These are phyloP conservation scores for Stictocephala bisonia DNA, from an alignment of 2,888 invertebrate genomes.

Conservation along the genomic window DNA sequence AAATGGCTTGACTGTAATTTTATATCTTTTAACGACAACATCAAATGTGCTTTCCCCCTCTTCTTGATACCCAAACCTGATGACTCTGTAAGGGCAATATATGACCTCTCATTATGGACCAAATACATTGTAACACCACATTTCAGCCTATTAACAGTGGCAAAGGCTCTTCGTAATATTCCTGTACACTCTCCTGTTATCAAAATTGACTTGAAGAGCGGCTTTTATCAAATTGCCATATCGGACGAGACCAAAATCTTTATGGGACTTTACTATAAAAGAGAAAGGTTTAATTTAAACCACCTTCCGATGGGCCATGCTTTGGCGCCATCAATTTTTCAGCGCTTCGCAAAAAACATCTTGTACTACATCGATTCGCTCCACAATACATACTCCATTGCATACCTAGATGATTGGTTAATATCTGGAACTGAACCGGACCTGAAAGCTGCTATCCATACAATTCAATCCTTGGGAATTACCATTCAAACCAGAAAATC, in stretches of 20 bases:
- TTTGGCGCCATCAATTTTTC: neutral
- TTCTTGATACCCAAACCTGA: too few species aligned
- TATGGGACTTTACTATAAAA: neutral
- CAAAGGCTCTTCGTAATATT: too few species aligned
- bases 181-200: too few species aligned
- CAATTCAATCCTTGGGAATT: too few species aligned
- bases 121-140: too few species aligned
- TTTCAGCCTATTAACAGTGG: too few species aligned
- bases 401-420: neutral
- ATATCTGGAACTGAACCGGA: neutral
- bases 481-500: too few species aligned
- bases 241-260: neutral
- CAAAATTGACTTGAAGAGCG: neutral
- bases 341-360: neutral
- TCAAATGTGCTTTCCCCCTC: too few species aligned
- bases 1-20: too few species aligned
- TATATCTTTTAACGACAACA: too few species aligned
- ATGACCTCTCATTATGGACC: too few species aligned
- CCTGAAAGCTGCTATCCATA: neutral
- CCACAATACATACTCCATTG: neutral
- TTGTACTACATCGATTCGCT: neutral
- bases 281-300: neutral
- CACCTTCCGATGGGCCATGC: neutral
- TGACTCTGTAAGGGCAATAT: too few species aligned
- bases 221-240: neutral